phyloP scores from a whole-genome alignment of 1,140 invertebrate species.

The Ptiloglossa arizonensis region DNA sequence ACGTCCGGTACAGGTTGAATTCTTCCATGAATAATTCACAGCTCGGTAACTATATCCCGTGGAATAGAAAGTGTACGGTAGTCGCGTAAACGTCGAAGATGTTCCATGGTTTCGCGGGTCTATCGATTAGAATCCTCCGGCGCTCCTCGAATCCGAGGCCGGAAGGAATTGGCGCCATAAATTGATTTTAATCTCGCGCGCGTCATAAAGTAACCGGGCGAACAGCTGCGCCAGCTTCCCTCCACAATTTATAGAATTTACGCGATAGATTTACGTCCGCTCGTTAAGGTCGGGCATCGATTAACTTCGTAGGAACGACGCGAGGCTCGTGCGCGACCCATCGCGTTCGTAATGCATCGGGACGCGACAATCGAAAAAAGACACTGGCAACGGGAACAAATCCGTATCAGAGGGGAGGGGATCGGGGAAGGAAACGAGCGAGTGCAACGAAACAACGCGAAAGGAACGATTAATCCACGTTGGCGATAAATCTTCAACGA shows the following conservation, averaged over 20 bases:
- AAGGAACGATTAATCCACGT: background rate
- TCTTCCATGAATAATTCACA: slow-evolving; percentile 21
- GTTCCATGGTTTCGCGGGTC: background rate
- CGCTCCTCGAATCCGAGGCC: slow-evolving; percentile 36
- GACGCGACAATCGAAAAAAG: background rate
- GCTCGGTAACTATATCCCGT: background rate
- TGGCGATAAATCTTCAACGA: background rate
- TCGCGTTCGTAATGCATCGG: background rate
- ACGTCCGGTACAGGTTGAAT: background rate
- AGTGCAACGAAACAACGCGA: background rate
- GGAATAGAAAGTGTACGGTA: too few relatives aligned
- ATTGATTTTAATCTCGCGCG: slow-evolving; percentile 70
- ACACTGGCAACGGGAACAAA: background rate
- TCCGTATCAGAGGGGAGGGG: background rate
- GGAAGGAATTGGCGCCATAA: slow-evolving; percentile 65
- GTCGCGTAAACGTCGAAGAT: background rate
- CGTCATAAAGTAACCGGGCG: slow-evolving; percentile 67
- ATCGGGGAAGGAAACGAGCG: too few relatives aligned
- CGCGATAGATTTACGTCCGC: slow-evolving; percentile 65
- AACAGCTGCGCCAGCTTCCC: slow-evolving; percentile 63
- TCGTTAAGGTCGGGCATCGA: slow-evolving; percentile 60
- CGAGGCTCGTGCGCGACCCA: background rate
- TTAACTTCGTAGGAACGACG: slow-evolving; percentile 41
- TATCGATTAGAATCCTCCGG: slow-evolving; percentile 26
- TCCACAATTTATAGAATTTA: slow-evolving; percentile 65